Evolutionary conservation across 2,888 invertebrate genomes (phyloP), one percentile per base, ranked within the genome.

Genomic region (Digitonthophagus gazella): DNA sequence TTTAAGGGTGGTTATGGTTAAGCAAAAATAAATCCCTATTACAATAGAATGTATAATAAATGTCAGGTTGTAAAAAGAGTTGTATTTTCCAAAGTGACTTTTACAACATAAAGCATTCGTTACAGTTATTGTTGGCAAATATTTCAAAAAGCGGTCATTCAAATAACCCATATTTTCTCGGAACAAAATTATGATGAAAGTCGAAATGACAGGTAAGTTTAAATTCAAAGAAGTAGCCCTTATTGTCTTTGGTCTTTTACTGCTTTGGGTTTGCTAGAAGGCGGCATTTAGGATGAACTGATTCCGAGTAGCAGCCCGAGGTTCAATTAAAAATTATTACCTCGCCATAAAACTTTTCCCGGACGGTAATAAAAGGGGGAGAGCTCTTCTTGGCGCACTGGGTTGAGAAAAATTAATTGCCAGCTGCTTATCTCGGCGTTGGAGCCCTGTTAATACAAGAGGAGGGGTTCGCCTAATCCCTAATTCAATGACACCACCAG

Each of bases 401-500:
- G 56, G 28, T 15, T 28, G 56, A 64, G 61, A 67, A 67, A 67
- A 68, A 68, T 65, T 68, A 65, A 68, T 68, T 65, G 55, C 65
- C 28, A 44, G 28, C 28, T 44, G 28, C 28, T 44, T 44, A 44
- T 44, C 28, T 44, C 28, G 28, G 28, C 28, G 28, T 44, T 44
- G 28, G 28, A 44, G 28, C 28, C 28, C 28, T 44, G 28, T 44
- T 44, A 44, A 44, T 44, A 44, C 28, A 44, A 44, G 28, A 44
- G 28, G 28, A 44, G 28, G 28, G 28, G 28, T 44, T 44, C 28
- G 6, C 28, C 28, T 44, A 44, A 44, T 44, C 28, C 28, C 28
- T 44, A 44, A 44, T 44, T 44, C 28, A 44, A 44, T 44, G 28
- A 44, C 28, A 44, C 28, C 28, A 44, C 28, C 28, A 44, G 28